Evolutionary conservation across 2,113 vertebrate genomes (phyloP).

Genomic region (Ictalurus furcatus): DNA sequence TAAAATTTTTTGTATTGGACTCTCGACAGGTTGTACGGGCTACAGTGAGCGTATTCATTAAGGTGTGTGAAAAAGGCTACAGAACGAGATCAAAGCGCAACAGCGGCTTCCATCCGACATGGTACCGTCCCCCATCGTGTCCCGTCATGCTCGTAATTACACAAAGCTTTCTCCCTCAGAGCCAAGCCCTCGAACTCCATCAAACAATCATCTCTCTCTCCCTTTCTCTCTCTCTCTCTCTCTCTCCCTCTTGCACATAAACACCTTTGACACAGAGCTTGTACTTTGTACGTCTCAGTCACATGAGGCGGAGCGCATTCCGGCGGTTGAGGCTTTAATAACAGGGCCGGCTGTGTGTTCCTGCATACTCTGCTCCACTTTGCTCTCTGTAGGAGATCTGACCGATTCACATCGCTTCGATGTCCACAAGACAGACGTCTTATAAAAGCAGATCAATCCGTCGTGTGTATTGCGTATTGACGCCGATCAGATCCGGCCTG

Average conservation of each 20-base stretch:
- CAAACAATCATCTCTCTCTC: slow-evolving; percentile 11
- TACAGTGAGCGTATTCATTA: not conserved
- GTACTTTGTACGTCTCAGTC: slow-evolving; percentile 16
- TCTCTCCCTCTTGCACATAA: not conserved
- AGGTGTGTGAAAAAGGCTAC: slow-evolving; percentile 7
- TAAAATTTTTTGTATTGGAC: not conserved
- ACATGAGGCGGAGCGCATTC: slow-evolving; percentile 43
- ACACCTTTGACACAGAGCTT: slow-evolving; percentile 39
- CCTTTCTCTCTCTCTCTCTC: not conserved
- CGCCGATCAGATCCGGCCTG: not conserved
- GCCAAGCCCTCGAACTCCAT: slow-evolving; percentile 35
- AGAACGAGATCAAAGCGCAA: slow-evolving; percentile 48
- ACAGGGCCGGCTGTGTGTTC: slow-evolving; percentile 44
- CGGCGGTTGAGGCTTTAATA: slow-evolving; percentile 44
- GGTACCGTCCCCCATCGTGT: slow-evolving; percentile 39
- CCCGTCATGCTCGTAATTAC: slow-evolving; percentile 52
- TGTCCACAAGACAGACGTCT: slow-evolving; percentile 21
- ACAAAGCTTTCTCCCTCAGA: slow-evolving; percentile 37
- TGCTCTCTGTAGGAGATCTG: slow-evolving; percentile 17
- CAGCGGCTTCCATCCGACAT: slow-evolving; percentile 24
- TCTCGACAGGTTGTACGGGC: not conserved
- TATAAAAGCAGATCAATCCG: not conserved
- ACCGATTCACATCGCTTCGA: slow-evolving; percentile 17
- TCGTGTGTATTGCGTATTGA: too few relatives aligned
- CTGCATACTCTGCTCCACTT: slow-evolving; percentile 2